These are phyloP conservation scores for Anarhynchus alexandrinus DNA, from an alignment of 2,113 vertebrate species.

Conservation along the genomic window DNA sequence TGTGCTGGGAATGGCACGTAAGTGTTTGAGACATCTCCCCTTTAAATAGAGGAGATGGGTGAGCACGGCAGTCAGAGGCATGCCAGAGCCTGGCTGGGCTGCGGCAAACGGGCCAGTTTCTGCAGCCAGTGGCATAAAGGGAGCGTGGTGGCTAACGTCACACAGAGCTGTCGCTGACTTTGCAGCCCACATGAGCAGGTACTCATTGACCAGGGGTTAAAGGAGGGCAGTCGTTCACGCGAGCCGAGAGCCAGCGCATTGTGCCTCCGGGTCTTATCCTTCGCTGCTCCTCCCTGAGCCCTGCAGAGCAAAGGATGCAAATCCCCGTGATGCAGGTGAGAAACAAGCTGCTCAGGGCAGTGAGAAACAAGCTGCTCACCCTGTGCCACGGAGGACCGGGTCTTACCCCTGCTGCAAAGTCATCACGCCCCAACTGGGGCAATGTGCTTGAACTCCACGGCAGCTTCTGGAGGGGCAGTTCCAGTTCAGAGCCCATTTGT, in stretches of 20 bases:
- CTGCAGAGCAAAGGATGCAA: background rate
- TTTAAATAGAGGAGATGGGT: background rate
- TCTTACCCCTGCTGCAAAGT: background rate
- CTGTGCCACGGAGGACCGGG: accelerated
- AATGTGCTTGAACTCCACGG: accelerated
- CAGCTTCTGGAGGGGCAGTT: background rate
- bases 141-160: background rate
- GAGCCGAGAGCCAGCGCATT: background rate
- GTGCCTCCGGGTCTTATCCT: background rate
- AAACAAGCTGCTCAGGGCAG: background rate
- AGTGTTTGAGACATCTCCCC: background rate
- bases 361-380: background rate
- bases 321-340: accelerated
- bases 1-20: background rate
- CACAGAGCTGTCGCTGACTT: background rate
- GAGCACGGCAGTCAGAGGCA: background rate
- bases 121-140: background rate
- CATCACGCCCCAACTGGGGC: accelerated
- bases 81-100: background rate
- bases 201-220: slow-evolving; percentile 23
- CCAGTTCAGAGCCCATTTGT: background rate
- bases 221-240: background rate
- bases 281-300: background rate
- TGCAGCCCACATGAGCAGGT: slow-evolving; percentile 5
- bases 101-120: accelerated